A percentile compares a stretch with the other conserved stretches of the same genome.
These are phyloP conservation scores for Drosophila arawakana DNA, from an alignment of 1,140 invertebrate genomes.

Conservation along the genomic window DNA sequence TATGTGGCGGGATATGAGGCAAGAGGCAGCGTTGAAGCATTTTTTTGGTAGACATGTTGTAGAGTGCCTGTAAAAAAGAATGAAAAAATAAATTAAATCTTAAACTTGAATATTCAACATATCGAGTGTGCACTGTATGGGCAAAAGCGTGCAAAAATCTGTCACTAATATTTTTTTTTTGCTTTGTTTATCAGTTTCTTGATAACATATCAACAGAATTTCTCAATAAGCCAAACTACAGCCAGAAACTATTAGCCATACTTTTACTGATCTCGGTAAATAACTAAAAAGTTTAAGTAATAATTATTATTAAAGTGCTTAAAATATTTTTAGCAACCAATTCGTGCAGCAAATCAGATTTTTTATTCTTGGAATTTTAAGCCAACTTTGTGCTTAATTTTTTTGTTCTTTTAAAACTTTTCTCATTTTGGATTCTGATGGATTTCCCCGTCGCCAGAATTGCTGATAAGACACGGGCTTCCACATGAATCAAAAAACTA, in stretches of 20 bases:
- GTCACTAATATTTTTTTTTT: neutral
- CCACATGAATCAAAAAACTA: constrained; percentile 36
- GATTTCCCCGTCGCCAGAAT: constrained; percentile 36
- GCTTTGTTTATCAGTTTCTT: constrained; percentile 32
- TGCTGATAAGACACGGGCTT: constrained; percentile 61
- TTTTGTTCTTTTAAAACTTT: constrained; percentile 19
- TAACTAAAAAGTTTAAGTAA: too few relatives aligned
- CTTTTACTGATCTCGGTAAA: neutral
- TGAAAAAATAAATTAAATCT: neutral
- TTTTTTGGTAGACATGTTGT: constrained; percentile 25
- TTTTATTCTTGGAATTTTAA: neutral
- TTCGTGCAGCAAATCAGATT: neutral
- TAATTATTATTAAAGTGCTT: too few relatives aligned
- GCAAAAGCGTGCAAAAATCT: constrained; percentile 20
- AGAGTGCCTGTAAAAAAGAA: constrained; percentile 29
- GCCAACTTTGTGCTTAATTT: too few relatives aligned
- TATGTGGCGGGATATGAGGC: constrained; percentile 49
- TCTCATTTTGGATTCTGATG: constrained; percentile 35
- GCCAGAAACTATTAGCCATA: neutral
- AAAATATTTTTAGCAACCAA: neutral
- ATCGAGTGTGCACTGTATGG: constrained; percentile 3
- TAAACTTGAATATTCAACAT: neutral
- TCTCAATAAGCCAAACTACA: neutral
- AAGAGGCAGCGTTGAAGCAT: constrained; percentile 23
- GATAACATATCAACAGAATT: constrained; percentile 42